Evolutionary conservation across 2,113 vertebrate genomes (phyloP).

Genomic region (Albula glossodonta): DNA sequence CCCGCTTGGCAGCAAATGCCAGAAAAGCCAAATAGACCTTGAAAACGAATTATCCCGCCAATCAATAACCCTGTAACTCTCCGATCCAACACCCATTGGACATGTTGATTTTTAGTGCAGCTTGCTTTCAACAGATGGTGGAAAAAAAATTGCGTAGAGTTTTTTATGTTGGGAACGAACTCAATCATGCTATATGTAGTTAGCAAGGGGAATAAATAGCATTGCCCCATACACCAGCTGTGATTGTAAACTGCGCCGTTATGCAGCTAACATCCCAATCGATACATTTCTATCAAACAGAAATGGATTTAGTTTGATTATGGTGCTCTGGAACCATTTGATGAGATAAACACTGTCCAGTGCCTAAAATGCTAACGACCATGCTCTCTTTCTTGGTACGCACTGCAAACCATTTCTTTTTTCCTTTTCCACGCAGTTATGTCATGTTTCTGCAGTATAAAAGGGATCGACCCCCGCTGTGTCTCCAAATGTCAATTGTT

Average conservation of each 20-base stretch:
- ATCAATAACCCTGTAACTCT: background rate
- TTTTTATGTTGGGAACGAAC: conserved; percentile 70
- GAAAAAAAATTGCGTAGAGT: conserved; percentile 58
- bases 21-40: background rate
- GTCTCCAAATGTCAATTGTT: conserved; percentile 38
- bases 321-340: conserved; percentile 68
- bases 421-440: conserved; percentile 47
- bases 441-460: conserved; percentile 41
- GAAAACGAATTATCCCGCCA: background rate
- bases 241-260: conserved; percentile 61
- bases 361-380: conserved; percentile 62
- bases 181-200: conserved; percentile 69
- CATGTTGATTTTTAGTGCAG: background rate
- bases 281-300: conserved; percentile 71
- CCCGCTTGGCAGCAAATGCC: background rate
- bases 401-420: conserved; percentile 47
- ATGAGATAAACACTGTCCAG: conserved; percentile 71
- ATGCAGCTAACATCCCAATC: conserved; percentile 67
- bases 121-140: conserved; percentile 64
- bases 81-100: background rate
- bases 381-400: conserved; percentile 51
- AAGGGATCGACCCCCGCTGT: conserved; percentile 37
- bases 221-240: background rate
- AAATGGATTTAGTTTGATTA: conserved; percentile 62
- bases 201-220: background rate